A percentile compares a stretch with the other conserved stretches of the same genome.
These are phyloP conservation scores for Macrosteles quadrilineatus DNA, from an alignment of 1,140 invertebrate species.

Conservation along the genomic window DNA sequence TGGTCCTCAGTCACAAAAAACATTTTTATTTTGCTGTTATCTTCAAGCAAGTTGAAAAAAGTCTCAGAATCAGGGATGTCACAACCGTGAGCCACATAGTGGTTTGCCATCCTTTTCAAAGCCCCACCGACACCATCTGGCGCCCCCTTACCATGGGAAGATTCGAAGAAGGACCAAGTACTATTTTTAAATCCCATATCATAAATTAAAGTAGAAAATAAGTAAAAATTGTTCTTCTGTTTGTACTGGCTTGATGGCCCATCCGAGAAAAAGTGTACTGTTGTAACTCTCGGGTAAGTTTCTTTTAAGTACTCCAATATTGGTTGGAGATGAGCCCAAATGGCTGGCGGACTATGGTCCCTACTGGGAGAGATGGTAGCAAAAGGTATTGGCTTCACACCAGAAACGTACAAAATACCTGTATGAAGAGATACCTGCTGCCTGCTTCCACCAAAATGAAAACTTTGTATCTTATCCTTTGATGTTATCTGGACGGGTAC, in stretches of 20 bases:
- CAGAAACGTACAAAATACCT: too few species aligned
- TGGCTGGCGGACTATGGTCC: too few species aligned
- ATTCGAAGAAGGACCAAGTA: constrained; percentile 43
- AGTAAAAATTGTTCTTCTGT: constrained; percentile 26
- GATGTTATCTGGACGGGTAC: too few species aligned
- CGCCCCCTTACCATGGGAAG: constrained; percentile 42
- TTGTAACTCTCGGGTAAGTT: neutral
- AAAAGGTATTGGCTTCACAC: too few species aligned
- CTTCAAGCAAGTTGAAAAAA: neutral
- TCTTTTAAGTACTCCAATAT: too few species aligned
- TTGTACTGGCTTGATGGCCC: neutral
- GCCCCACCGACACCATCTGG: constrained; percentile 41
- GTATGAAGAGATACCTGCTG: too few species aligned
- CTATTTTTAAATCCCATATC: constrained; percentile 24
- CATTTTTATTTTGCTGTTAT: neutral
- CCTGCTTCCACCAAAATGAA: too few species aligned
- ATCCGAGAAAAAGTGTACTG: constrained; percentile 1
- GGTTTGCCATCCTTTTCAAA: constrained; percentile 29
- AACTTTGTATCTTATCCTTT: too few species aligned
- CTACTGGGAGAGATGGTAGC: too few species aligned
- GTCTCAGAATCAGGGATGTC: neutral
- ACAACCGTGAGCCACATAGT: neutral
- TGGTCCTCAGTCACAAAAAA: neutral
- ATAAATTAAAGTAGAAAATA: constrained; percentile 22
- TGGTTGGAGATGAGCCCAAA: too few species aligned